Conservation (phyloP, 2,113 vertebrate species). For the Beaufortia kweichowensis region DNA sequence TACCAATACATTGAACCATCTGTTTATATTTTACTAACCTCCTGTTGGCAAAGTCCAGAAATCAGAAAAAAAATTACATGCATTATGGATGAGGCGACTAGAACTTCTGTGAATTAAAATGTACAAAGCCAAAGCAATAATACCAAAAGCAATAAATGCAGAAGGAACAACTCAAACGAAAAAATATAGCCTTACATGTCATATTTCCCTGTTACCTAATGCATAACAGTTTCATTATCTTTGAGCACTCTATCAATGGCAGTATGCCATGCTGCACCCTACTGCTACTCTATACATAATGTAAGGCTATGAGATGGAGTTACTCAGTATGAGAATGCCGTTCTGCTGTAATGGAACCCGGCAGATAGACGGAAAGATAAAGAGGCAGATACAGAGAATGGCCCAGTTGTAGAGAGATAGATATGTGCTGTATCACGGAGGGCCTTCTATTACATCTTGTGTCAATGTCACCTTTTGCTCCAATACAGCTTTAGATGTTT, state of each 20-base stretch:
- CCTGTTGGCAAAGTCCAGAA: too few species aligned
- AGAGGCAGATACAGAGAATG: background rate
- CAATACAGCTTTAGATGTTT: conserved; percentile 28
- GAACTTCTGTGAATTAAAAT: too few species aligned
- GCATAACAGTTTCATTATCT: background rate
- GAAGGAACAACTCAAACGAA: too few species aligned
- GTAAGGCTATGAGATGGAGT: conserved; percentile 56
- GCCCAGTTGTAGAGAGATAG: conserved; percentile 1
- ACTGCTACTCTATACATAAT: conserved; percentile 64
- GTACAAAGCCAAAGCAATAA: too few species aligned
- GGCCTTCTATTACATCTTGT: conserved; percentile 18
- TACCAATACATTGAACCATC: too few species aligned
- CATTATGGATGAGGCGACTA: too few species aligned
- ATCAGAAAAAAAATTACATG: too few species aligned
- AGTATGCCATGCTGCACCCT: conserved; percentile 3
- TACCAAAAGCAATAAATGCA: too few species aligned
- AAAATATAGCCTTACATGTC: too few species aligned
- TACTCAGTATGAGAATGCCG: conserved; percentile 54
- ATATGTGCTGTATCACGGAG: background rate
- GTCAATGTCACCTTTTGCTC: conserved; percentile 9
- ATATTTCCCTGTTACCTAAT: too few species aligned
- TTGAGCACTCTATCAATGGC: conserved; percentile 1
- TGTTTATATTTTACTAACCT: too few species aligned
- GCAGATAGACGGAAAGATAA: conserved; percentile 18
- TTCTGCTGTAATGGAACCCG: conserved; percentile 34